phyloP scores from a whole-genome alignment of 2,888 invertebrate species.

The Eudemis profundana region DNA sequence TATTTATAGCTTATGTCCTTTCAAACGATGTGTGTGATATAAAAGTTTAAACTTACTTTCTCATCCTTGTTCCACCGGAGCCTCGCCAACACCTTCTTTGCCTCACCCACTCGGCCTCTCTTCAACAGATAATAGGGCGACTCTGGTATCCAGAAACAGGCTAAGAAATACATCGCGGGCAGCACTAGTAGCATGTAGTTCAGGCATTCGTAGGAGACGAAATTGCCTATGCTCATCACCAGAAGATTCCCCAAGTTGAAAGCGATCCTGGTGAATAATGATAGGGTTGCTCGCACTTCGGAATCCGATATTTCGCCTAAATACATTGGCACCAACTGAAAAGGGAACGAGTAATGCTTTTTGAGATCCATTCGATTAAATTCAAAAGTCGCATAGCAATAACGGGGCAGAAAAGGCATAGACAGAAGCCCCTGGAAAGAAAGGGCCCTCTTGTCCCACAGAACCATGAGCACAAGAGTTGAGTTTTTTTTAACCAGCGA shows the following conservation, averaged over 20 bases:
- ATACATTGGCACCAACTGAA: conserved; percentile 73
- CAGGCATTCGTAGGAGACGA: conserved; percentile 65
- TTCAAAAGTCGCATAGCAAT: no score
- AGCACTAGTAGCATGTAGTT: conserved; percentile 74
- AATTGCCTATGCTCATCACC: conserved; percentile 70
- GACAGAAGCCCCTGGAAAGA: no score
- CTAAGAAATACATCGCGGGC: conserved; percentile 74
- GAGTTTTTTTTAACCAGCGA: no score
- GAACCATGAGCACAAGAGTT: no score
- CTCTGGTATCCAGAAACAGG: conserved; percentile 85
- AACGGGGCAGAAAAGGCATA: no score
- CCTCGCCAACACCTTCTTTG: conserved; percentile 67
- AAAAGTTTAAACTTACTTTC: conserved; percentile 54
- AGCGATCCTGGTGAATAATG: conserved; percentile 63
- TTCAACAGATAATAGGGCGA: conserved; percentile 86
- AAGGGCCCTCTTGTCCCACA: no score
- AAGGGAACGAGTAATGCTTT: no score
- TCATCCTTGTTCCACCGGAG: conserved; percentile 68
- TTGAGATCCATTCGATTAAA: no score
- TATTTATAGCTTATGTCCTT: no score
- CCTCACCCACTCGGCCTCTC: conserved; percentile 73
- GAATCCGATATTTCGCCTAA: conserved; percentile 76
- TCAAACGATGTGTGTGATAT: no score
- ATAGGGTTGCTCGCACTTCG: conserved; percentile 70
- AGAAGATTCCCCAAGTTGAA: conserved; percentile 71